Evolutionary conservation across 2,113 vertebrate genomes (phyloP).

Genomic region (Martes martes): DNA sequence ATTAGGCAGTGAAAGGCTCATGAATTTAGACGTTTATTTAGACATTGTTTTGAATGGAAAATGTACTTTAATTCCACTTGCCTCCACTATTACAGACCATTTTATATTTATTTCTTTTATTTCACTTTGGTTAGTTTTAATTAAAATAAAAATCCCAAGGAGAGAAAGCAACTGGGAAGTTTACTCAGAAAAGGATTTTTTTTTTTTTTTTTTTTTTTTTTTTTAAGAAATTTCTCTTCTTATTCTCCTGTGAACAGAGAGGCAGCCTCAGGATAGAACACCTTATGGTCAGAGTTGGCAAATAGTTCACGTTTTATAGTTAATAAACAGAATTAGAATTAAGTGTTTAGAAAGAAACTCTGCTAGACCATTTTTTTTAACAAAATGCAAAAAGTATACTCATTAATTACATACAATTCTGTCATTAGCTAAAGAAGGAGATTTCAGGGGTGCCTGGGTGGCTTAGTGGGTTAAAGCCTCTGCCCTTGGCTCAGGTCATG

Average conservation of each 20-base stretch:
- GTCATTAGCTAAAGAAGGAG: constrained; percentile 48
- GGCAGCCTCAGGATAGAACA: constrained; percentile 34
- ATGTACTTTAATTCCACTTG: constrained; percentile 25
- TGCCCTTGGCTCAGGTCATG: too few relatives aligned
- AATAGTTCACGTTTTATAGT: constrained; percentile 42
- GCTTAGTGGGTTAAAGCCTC: too few relatives aligned
- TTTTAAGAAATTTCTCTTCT: constrained; percentile 45
- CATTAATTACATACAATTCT: constrained; percentile 64
- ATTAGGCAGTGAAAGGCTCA: constrained; percentile 79
- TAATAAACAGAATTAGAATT: constrained; percentile 66
- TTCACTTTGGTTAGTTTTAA: constrained; percentile 25
- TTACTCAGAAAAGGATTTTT: constrained; percentile 47
- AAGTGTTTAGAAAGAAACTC: constrained; percentile 5
- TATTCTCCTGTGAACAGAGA: constrained; percentile 26
- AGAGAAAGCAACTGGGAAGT: constrained; percentile 26
- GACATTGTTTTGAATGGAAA: constrained; percentile 54
- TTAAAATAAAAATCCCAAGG: neutral
- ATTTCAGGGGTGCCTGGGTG: constrained; percentile 12
- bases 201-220: constrained; percentile 66
- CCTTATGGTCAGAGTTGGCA: constrained; percentile 49
- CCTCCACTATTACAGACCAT: neutral
- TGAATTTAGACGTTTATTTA: constrained; percentile 74
- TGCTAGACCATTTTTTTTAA: constrained; percentile 9
- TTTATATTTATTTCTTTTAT: constrained; percentile 49
- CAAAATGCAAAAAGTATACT: constrained; percentile 43